A percentile compares a stretch with the other conserved stretches of the same genome.
Evolutionary conservation across 1,140 invertebrate species (phyloP).

Genomic region (Chironomus tepperi): DNA sequence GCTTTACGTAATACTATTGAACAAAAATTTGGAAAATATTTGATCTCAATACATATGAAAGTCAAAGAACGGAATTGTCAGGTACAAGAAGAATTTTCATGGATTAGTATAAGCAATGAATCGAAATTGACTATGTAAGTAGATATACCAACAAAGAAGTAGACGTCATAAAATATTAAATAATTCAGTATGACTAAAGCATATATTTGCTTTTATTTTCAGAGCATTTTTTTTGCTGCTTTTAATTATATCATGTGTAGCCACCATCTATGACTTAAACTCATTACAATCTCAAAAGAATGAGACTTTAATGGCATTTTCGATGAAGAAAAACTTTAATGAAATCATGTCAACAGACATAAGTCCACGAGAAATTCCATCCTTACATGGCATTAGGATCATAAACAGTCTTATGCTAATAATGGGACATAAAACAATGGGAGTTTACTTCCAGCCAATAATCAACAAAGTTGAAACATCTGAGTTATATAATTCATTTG

Average conservation of each 20-base stretch:
- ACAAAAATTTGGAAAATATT: slow-evolving; percentile 41
- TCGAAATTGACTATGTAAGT: slow-evolving; percentile 44
- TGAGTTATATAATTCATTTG: slow-evolving; percentile 44
- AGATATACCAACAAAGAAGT: background rate
- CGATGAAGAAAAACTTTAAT: background rate
- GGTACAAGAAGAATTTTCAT: slow-evolving; percentile 32
- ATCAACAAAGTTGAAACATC: slow-evolving; percentile 53
- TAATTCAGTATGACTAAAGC: background rate
- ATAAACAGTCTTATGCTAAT: slow-evolving; percentile 51
- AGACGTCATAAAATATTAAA: background rate
- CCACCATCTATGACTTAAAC: slow-evolving; percentile 36
- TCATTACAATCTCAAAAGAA: background rate
- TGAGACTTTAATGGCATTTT: background rate
- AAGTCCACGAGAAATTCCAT: slow-evolving; percentile 44
- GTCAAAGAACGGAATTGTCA: slow-evolving; percentile 54
- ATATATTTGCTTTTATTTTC: slow-evolving; percentile 26
- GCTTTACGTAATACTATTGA: slow-evolving; percentile 42
- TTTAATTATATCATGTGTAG: slow-evolving; percentile 33
- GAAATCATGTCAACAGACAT: background rate
- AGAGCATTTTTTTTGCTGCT: slow-evolving; percentile 38
- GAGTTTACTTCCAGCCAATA: slow-evolving; percentile 53
- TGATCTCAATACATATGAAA: slow-evolving; percentile 44
- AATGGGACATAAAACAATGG: slow-evolving; percentile 56
- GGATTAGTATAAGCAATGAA: slow-evolving; percentile 32
- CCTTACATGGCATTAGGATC: slow-evolving; percentile 53